Base-by-base conservation (phyloP, 1,140 invertebrate species). In the Lepidotrigona ventralis region DNA sequence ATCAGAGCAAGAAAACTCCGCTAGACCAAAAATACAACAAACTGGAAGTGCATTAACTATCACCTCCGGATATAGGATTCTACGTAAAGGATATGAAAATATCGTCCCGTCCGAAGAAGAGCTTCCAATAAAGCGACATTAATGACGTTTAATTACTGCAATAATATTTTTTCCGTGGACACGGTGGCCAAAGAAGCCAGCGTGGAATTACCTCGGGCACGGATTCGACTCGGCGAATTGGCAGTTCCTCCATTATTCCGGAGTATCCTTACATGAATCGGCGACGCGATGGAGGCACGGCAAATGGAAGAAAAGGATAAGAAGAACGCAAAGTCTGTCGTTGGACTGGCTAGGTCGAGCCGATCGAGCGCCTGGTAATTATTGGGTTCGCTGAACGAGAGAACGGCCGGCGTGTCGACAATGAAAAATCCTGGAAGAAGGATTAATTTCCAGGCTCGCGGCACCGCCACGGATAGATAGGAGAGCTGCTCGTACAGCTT, bases 401-500 rank as follows among this genome's bases (percentile, higher is more conserved):
- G 54, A 33, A 54, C 79, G 83, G 64, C 68, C 86, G 68, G 76
- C 33, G 33, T 88, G 87, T 86, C 86, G 86, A 89, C 84, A 81
- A 88, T 86, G 87, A 88, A 89, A 89, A 89, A 88, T 88, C 53
- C 84, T 70, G 51, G 64, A 39, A 81, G 86, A 85, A 84, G 86
- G 84, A 88, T 88, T 88, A 86, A 88, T 88, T 70, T 82, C 60
- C 74, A 75, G 63, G 12, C 86, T 85, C 33, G 39, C 63, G 85
- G 85, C 73, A 72, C 33, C 81, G 51, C 15, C 33, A 66, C 51
- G 26, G 0, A 58, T 51, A 29, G 21, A 8, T 29, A 51, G 26
- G 71, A 21, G 71, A 21, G n/a, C n/a, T 46, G 6, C 46, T 39
- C 23, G 23, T 46, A 33, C n/a, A 46, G 39, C 23, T 46, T 39